These are phyloP conservation scores for Parapristionchus giblindavisi DNA, from an alignment of 2,888 invertebrate genomes.

Conservation along the genomic window DNA sequence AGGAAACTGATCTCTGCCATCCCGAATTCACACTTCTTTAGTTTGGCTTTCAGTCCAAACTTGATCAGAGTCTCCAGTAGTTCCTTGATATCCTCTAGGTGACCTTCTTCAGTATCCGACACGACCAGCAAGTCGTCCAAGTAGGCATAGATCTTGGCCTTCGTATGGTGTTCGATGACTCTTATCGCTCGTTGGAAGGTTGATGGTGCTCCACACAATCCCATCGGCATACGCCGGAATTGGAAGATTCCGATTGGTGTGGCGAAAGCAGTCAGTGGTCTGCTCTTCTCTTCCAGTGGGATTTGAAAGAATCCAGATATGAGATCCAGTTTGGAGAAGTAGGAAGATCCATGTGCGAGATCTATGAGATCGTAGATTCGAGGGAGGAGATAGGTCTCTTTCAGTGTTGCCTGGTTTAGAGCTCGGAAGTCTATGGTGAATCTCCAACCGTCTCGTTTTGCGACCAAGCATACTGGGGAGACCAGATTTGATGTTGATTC, in stretches of 20 bases:
- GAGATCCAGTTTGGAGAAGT: conserved; percentile 47
- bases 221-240: conserved; percentile 48
- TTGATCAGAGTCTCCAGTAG: conserved; percentile 40
- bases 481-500: conserved; percentile 37
- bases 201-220: conserved; percentile 44
- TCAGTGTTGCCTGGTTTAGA: conserved; percentile 39
- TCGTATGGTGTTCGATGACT: conserved; percentile 21
- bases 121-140: conserved; percentile 50
- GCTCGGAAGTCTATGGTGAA: conserved; percentile 44
- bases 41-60: conserved; percentile 44
- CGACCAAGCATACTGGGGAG: conserved; percentile 41
- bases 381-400: conserved; percentile 35
- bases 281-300: conserved; percentile 38
- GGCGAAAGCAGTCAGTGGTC: conserved; percentile 48
- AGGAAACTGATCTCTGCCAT: conserved; percentile 47
- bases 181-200: conserved; percentile 45
- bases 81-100: conserved; percentile 46
- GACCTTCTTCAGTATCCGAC: conserved; percentile 41
- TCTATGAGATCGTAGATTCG: conserved; percentile 39
- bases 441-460: conserved; percentile 36
- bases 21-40: conserved; percentile 47
- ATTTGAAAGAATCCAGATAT: conserved; percentile 49
- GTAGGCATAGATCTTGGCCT: conserved; percentile 44
- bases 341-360: not conserved
- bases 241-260: conserved; percentile 45